phyloP scores from a whole-genome alignment of 2,113 vertebrate species.

The Scortum barcoo region DNA sequence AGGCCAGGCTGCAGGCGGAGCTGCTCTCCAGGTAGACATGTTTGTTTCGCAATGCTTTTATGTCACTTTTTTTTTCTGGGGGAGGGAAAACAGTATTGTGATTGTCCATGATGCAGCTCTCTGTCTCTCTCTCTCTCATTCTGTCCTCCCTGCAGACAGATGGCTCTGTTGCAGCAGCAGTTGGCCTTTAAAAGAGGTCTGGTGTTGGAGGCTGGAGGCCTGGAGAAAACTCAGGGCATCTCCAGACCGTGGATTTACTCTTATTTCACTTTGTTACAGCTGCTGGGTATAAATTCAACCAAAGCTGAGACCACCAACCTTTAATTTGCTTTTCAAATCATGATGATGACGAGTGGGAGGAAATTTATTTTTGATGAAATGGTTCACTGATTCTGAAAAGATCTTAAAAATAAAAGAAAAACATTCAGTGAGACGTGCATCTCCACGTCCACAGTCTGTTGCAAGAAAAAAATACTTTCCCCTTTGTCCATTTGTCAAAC shows the following conservation, averaged over 20 bases:
- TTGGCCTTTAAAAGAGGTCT: conserved; percentile 79
- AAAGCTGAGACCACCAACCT: conserved; percentile 29
- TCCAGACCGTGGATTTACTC: conserved; percentile 85
- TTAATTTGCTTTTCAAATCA: background rate
- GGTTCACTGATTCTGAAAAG: background rate
- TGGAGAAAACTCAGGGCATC: conserved; percentile 81
- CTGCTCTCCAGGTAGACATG: no score
- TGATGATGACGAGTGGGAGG: background rate
- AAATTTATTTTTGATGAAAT: background rate
- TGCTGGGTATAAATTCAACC: conserved; percentile 56
- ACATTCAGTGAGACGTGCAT: background rate
- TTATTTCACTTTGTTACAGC: conserved; percentile 84
- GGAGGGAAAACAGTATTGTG: no score
- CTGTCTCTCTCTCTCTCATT: background rate
- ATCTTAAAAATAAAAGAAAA: background rate
- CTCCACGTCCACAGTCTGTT: background rate
- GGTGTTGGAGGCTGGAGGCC: conserved; percentile 75
- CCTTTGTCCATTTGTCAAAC: no score
- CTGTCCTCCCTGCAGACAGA: conserved; percentile 78
- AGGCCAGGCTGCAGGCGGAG: no score
- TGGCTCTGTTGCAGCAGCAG: conserved; percentile 79
- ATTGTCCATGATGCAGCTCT: no score
- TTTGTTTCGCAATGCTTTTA: no score
- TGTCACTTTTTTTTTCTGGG: no score
- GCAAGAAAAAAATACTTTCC: no score